Conservation (phyloP, 53 echinoderm and acorn worm species). For the Holothuria scabra region DNA sequence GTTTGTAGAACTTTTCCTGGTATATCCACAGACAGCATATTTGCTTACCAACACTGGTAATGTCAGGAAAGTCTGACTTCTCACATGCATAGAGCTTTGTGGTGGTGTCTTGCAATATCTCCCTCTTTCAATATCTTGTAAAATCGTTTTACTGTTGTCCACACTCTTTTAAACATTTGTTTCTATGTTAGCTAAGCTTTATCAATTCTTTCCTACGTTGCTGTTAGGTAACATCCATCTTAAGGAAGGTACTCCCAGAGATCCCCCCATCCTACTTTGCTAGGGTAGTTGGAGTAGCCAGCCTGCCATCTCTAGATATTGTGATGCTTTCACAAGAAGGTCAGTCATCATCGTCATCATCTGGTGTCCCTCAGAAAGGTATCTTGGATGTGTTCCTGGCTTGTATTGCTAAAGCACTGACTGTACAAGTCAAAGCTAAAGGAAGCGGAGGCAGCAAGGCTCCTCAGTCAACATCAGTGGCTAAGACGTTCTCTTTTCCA, state of each 20-base stretch:
- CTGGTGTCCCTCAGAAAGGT: conserved; percentile 69
- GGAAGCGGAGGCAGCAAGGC: conserved; percentile 52
- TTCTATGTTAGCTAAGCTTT: too few relatives aligned
- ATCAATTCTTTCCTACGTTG: neutral
- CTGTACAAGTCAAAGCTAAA: conserved; percentile 89
- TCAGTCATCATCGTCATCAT: conserved; percentile 50
- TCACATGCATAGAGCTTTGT: too few relatives aligned
- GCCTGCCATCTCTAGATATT: conserved; percentile 78
- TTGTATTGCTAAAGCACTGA: conserved; percentile 90
- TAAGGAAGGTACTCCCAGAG: conserved; percentile 83
- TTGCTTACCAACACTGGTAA: too few relatives aligned
- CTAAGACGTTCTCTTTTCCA: conserved; percentile 2
- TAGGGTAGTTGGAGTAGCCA: conserved; percentile 69
- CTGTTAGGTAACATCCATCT: conserved; percentile 81
- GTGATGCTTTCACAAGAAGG: conserved; percentile 76
- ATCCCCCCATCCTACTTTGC: conserved; percentile 87
- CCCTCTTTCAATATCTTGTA: too few relatives aligned
- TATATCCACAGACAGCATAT: too few relatives aligned
- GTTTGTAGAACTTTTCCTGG: too few relatives aligned
- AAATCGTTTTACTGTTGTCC: too few relatives aligned
- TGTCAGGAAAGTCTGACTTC: too few relatives aligned
- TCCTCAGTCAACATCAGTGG: conserved; percentile 30
- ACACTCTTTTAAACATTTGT: too few relatives aligned
- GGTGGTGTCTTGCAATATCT: too few relatives aligned
- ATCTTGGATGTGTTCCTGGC: conserved; percentile 92